Evolutionary conservation across 2,888 invertebrate species (phyloP).

Genomic region (Ornithoptera alexandrae): DNA sequence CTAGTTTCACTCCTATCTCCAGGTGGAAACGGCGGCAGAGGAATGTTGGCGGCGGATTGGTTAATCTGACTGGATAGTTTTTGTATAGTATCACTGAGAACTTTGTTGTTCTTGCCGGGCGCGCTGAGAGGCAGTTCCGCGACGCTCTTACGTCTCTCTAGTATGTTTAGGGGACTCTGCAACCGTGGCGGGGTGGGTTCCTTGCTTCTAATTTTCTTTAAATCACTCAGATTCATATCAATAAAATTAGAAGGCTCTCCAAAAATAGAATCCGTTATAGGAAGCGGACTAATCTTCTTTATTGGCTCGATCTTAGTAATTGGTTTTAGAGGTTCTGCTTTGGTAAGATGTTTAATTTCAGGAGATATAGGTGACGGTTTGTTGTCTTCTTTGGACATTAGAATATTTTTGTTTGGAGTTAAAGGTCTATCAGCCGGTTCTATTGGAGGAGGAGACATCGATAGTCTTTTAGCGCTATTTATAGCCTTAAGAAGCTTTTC

Average conservation of each 20-base stretch:
- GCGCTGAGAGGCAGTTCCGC: slow-evolving; percentile 62
- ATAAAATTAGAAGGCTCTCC: slow-evolving; percentile 64
- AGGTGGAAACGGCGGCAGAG: slow-evolving; percentile 59
- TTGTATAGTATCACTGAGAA: slow-evolving; percentile 82
- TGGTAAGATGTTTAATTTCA: slow-evolving; percentile 47
- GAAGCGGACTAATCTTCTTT: slow-evolving; percentile 53
- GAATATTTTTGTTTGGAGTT: slow-evolving; percentile 57
- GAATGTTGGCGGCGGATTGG: slow-evolving; percentile 60
- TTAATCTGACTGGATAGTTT: slow-evolving; percentile 79
- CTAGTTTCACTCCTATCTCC: slow-evolving; percentile 70
- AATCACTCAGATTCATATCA: slow-evolving; percentile 56
- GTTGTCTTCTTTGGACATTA: slow-evolving; percentile 39
- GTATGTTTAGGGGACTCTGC: slow-evolving; percentile 62
- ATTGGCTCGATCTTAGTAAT: slow-evolving; percentile 49
- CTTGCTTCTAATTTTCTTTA: slow-evolving; percentile 61
- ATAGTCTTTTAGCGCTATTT: slow-evolving; percentile 78
- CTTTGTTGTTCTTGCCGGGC: slow-evolving; percentile 79
- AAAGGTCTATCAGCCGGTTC: slow-evolving; percentile 48
- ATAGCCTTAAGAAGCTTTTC: slow-evolving; percentile 82
- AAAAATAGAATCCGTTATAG: slow-evolving; percentile 58
- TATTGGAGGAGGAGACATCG: slow-evolving; percentile 69
- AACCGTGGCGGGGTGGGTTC: slow-evolving; percentile 58
- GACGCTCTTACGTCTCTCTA: slow-evolving; percentile 69
- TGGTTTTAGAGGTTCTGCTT: slow-evolving; percentile 49
- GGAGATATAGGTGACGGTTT: slow-evolving; percentile 39